phyloP scores from a whole-genome alignment of 2,888 invertebrate genomes.

The Catocala sponsa region DNA sequence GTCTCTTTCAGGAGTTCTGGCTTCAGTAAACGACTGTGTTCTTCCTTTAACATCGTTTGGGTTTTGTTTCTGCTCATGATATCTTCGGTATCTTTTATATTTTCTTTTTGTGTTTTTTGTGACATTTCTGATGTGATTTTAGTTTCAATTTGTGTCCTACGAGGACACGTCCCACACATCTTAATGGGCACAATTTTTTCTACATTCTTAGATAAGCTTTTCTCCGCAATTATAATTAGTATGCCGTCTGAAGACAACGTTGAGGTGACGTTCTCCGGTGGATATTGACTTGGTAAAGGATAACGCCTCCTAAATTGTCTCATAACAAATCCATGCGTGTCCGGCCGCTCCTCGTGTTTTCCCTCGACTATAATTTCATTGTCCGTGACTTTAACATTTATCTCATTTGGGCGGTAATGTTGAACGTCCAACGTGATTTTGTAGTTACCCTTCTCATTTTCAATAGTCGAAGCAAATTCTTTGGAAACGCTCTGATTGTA shows the following conservation, averaged over 20 bases:
- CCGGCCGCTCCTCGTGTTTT: constrained; percentile 82
- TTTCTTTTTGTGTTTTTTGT: constrained; percentile 39
- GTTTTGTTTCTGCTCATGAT: constrained; percentile 40
- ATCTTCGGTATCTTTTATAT: constrained; percentile 33
- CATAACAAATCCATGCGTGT: constrained; percentile 80
- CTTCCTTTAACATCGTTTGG: constrained; percentile 55
- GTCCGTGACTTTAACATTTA: constrained; percentile 90
- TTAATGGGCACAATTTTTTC: constrained; percentile 65
- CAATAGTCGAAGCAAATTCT: constrained; percentile 62
- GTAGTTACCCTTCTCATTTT: constrained; percentile 67
- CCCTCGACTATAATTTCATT: constrained; percentile 89
- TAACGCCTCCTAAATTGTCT: constrained; percentile 82
- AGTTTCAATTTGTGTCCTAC: constrained; percentile 25
- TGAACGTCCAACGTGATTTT: constrained; percentile 90
- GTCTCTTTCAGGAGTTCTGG: constrained; percentile 54
- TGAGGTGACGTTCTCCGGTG: constrained; percentile 60
- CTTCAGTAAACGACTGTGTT: constrained; percentile 58
- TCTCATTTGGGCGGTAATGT: constrained; percentile 90
- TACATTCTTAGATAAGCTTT: constrained; percentile 32
- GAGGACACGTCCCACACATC: constrained; percentile 47
- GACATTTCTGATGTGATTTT: constrained; percentile 30
- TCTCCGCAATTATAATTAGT: constrained; percentile 57
- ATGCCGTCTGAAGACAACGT: constrained; percentile 66
- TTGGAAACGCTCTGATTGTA: constrained; percentile 47
- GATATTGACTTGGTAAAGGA: constrained; percentile 68